Evolutionary conservation across 2,797 vertebrate species (phyloP).

Genomic region (Clarias fuscus): DNA sequence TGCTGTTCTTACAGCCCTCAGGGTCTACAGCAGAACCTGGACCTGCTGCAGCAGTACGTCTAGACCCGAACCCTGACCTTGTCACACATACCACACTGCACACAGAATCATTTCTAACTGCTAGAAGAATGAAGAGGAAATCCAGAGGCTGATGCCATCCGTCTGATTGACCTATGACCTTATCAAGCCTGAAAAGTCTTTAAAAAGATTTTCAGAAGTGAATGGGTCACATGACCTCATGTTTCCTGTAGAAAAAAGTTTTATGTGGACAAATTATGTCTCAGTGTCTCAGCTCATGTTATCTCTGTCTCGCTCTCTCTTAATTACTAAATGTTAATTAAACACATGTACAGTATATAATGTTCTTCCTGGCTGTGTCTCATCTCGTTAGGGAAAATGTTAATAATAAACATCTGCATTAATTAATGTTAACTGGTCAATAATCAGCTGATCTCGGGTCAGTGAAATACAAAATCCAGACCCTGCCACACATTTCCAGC

Average conservation of each 20-base stretch:
- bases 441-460: not conserved
- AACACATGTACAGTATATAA: not conserved
- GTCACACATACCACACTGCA: not conserved
- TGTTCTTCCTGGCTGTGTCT: not conserved
- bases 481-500: not conserved
- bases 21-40: not conserved
- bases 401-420: too few relatives aligned
- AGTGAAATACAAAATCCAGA: not conserved
- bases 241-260: not conserved
- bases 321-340: too few relatives aligned
- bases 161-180: not conserved
- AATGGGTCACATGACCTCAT: not conserved
- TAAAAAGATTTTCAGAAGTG: not conserved
- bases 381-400: not conserved
- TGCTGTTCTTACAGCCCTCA: not conserved
- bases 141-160: not conserved
- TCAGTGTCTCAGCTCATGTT: not conserved
- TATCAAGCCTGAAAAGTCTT: not conserved
- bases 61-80: not conserved
- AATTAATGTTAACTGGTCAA: not conserved
- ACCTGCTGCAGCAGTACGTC: not conserved
- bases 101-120: not conserved
- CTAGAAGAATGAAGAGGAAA: not conserved
- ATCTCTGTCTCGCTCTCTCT: too few relatives aligned
- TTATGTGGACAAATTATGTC: not conserved